phyloP scores from a whole-genome alignment of 2,888 invertebrate genomes.

The Dromius quadrimaculatus region DNA sequence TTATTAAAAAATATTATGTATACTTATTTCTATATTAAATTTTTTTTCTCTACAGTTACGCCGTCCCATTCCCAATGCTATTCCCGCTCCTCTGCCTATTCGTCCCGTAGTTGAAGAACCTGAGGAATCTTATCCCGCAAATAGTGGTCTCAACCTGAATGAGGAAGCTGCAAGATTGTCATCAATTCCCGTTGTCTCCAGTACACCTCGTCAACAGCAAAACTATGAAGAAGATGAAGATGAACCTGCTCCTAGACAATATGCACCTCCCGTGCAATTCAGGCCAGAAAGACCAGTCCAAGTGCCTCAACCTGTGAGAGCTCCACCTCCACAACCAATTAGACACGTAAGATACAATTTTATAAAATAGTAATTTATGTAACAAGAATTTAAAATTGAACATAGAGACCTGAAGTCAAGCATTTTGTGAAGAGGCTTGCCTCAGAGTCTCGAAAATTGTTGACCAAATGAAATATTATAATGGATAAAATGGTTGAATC shows the following conservation, averaged over 20 bases:
- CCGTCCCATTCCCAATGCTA: conserved; percentile 66
- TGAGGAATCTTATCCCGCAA: conserved; percentile 70
- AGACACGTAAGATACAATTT: conserved; percentile 38
- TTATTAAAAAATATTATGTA: not conserved
- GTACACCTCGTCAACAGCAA: conserved; percentile 42
- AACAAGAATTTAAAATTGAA: too few relatives aligned
- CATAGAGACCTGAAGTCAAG: too few relatives aligned
- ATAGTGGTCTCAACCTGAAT: conserved; percentile 61
- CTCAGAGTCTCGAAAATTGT: too few relatives aligned
- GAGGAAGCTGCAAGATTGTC: conserved; percentile 62
- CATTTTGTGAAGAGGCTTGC: too few relatives aligned
- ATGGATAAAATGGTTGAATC: too few relatives aligned
- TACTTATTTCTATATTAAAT: not conserved
- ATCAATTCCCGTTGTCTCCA: conserved; percentile 51
- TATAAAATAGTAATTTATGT: not conserved
- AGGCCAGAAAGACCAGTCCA: conserved; percentile 62
- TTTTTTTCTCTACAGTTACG: conserved; percentile 63
- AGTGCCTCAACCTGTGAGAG: conserved; percentile 48
- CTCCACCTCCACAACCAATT: conserved; percentile 53
- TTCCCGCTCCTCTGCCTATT: conserved; percentile 61
- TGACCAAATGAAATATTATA: too few relatives aligned
- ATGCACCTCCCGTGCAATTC: conserved; percentile 59
- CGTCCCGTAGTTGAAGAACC: conserved; percentile 78
- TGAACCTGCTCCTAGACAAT: conserved; percentile 53
- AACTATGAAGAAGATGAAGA: conserved; percentile 56